phyloP scores from a whole-genome alignment of 2,113 vertebrate genomes.

The Ondatra zibethicus region DNA sequence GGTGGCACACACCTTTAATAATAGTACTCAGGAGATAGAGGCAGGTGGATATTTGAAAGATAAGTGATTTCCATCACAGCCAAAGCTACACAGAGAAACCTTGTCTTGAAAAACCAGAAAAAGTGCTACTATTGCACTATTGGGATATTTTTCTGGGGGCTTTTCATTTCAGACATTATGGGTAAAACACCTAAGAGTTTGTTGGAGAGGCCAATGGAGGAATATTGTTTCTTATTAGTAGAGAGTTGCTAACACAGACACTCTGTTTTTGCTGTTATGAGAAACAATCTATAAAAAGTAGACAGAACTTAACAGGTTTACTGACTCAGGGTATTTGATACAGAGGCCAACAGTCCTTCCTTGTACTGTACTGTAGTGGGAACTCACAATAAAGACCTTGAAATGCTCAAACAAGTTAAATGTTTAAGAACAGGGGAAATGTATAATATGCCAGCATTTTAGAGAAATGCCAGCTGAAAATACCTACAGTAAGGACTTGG shows the following conservation, averaged over 20 bases:
- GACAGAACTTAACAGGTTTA: background rate
- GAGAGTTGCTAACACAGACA: background rate
- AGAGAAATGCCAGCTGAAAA: slow-evolving; percentile 7
- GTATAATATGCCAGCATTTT: background rate
- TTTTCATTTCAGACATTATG: background rate
- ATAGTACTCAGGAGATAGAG: background rate
- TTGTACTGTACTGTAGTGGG: background rate
- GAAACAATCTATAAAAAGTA: background rate
- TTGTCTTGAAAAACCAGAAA: background rate
- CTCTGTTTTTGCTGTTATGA: background rate
- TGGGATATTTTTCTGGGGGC: background rate
- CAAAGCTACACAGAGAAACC: background rate
- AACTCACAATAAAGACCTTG: background rate
- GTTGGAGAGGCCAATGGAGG: background rate
- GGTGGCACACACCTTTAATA: background rate
- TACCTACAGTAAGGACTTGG: background rate
- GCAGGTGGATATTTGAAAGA: background rate
- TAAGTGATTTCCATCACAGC: background rate
- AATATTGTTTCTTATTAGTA: background rate
- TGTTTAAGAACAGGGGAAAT: background rate
- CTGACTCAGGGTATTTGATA: background rate
- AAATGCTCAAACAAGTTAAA: background rate
- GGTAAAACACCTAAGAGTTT: background rate
- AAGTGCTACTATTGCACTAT: background rate
- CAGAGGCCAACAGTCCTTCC: background rate